Evolutionary conservation across 2,888 invertebrate genomes (phyloP).

Genomic region (Aricia artaxerxes): DNA sequence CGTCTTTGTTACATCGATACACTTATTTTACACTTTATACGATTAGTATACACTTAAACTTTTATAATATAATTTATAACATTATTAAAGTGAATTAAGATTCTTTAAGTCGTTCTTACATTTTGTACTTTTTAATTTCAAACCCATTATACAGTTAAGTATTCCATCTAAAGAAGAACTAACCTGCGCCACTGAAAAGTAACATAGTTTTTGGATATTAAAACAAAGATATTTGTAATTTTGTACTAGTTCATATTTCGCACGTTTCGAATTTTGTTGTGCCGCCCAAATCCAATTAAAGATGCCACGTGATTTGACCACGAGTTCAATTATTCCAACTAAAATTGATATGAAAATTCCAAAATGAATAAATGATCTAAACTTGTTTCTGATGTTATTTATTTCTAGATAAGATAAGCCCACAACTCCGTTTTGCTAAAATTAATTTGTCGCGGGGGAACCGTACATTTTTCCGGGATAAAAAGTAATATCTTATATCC

Average conservation of each 20-base stretch:
- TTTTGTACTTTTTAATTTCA: too few species aligned
- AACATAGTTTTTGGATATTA: neutral
- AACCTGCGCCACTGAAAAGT: neutral
- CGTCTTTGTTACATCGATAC: too few species aligned
- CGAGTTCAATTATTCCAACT: conserved; percentile 1
- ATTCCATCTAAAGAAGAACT: neutral
- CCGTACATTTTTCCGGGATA: too few species aligned
- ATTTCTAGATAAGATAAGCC: neutral
- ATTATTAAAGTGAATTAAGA: too few species aligned
- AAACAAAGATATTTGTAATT: neutral
- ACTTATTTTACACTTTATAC: too few species aligned
- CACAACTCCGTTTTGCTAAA: neutral
- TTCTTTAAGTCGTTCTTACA: too few species aligned
- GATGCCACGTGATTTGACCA: conserved; percentile 5
- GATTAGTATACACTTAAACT: too few species aligned
- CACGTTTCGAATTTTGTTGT: neutral
- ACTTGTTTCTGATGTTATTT: neutral
- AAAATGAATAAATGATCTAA: neutral
- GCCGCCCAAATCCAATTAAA: neutral
- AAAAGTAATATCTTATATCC: too few species aligned
- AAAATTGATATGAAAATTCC: neutral
- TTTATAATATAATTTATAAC: too few species aligned
- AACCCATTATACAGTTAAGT: too few species aligned
- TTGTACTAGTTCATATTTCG: neutral
- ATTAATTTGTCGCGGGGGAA: neutral